phyloP scores from a whole-genome alignment of 2,888 invertebrate genomes.

The Ophraella communa region DNA sequence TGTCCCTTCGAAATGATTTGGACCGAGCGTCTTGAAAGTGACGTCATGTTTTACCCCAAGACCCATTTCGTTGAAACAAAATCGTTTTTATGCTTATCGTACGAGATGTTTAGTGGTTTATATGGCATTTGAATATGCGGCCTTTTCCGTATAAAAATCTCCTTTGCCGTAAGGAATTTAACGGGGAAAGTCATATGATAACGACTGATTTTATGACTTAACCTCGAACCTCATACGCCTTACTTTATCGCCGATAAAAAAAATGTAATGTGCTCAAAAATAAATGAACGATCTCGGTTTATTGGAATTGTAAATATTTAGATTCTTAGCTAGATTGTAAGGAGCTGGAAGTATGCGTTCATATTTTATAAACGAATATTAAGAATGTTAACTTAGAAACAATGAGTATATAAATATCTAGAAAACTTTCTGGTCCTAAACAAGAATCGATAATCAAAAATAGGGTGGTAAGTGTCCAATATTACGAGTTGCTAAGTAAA shows the following conservation, averaged over 20 bases:
- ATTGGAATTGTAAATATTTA: neutral
- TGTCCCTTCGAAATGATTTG: neutral
- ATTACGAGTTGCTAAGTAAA: no score
- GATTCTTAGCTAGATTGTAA: no score
- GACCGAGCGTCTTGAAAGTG: neutral
- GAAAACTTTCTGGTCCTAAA: no score
- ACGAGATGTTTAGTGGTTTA: constrained; percentile 10
- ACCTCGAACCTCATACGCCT: neutral
- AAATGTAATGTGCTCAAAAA: neutral
- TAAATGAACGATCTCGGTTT: neutral
- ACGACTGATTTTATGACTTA: neutral
- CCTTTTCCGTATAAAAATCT: neutral
- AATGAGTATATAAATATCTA: no score
- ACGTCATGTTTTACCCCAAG: neutral
- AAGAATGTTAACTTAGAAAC: no score
- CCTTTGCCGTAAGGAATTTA: neutral
- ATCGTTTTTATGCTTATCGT: constrained; percentile 19
- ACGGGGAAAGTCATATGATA: constrained; percentile 1
- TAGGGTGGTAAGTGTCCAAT: no score
- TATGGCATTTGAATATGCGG: constrained; percentile 1
- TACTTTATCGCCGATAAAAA: neutral
- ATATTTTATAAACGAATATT: no score
- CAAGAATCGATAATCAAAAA: no score
- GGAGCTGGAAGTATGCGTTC: no score
- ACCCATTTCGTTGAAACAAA: constrained; percentile 17